Conservation (phyloP, 2,797 vertebrate species). For the Sebastes baramenuke region DNA sequence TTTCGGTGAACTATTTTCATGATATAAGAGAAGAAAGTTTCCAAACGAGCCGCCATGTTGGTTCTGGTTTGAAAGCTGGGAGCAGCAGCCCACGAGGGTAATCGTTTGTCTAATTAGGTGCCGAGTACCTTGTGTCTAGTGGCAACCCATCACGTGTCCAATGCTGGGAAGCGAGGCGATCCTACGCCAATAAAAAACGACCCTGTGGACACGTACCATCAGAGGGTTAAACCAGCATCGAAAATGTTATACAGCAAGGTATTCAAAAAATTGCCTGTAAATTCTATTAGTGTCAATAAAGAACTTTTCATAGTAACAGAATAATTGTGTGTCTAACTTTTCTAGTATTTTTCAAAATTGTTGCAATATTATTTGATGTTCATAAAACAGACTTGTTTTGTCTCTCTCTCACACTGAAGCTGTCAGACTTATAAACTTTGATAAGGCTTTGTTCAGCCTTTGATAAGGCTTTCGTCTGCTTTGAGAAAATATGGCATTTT, state of each 20-base stretch:
- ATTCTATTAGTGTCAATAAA: not conserved
- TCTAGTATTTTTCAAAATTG: not conserved
- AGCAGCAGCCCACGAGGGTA: no score
- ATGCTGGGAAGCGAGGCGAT: no score
- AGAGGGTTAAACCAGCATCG: not conserved
- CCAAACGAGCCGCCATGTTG: no score
- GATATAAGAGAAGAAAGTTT: no score
- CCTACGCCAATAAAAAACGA: no score
- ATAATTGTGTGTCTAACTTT: not conserved
- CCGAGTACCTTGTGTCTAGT: no score
- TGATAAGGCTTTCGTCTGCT: not conserved
- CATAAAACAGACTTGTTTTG: not conserved
- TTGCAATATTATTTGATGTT: not conserved
- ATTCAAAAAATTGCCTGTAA: not conserved
- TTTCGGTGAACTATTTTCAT: no score
- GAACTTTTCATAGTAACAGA: not conserved
- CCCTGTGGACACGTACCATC: no score
- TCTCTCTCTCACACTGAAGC: not conserved
- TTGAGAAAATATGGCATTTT: slow-evolving; percentile 1
- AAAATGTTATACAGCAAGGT: not conserved
- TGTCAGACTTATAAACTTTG: slow-evolving; percentile 14
- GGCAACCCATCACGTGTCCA: no score
- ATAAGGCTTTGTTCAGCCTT: slow-evolving; percentile 1
- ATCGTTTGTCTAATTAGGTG: no score
- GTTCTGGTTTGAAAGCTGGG: no score